Base-by-base conservation (phyloP, 2,797 vertebrate species). In the Xiphophorus birchmanni region DNA sequence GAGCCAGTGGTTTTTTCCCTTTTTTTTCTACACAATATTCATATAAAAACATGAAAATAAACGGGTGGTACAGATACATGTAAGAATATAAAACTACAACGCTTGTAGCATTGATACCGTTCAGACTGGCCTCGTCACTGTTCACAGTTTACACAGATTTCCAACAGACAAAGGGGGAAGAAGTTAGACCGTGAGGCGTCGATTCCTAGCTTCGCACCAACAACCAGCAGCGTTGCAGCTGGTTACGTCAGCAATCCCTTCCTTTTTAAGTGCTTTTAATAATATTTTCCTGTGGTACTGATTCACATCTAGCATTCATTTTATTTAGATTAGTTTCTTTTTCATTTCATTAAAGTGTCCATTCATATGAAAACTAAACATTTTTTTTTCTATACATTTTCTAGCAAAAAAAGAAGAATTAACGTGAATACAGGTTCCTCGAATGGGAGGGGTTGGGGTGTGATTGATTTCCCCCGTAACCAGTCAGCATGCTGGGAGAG, bases 401-500 rank as follows among this genome's bases (percentile, higher is more conserved):
- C 90, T 91, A 94, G 93, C 92, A 94, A 93, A 95, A 92, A 77
- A 89, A 87, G 18, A 50, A 92, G 76, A 87, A 90, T 96, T 93
- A 96, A 94, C 94, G 95, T 90, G 94, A 96, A 93, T 96, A 96
- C 91, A 95, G 92, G 90, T 96, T 96, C 91, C 95, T 96, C 83
- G 95, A 95, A 93, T 95, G 95, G 92, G 95, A 74, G 26, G 95
- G 94, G 91, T 96, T 96, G 89, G 94, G 93, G 91, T 95, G 96
- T 94, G 95, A 95, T 95, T 96, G 96, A 95, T 92, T 91, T 91
- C 94, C 94, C 91, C 95, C 95, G 17, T 96, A 96, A 93, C 95
- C 96, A 93, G 95, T 96, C 95, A 96, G 95, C 96, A 96, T 96
- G 96, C 96, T 96, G 95, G 96, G 96, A 95, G 96, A 96, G 93